These are phyloP conservation scores for Drosophila sordidula DNA, from an alignment of 2,888 invertebrate species.

Conservation along the genomic window DNA sequence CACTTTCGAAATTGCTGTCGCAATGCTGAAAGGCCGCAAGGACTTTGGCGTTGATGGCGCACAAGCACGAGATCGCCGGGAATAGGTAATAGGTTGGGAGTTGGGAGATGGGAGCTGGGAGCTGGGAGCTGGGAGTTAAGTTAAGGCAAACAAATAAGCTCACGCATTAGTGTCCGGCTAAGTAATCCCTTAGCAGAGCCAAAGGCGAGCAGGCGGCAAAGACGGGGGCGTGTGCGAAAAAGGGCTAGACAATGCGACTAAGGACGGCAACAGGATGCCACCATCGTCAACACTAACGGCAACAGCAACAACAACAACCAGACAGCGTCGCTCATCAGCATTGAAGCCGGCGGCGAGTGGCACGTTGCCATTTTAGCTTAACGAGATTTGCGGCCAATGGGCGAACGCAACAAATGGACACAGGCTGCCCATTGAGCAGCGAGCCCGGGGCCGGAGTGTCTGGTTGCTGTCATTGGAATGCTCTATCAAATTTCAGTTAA, in stretches of 20 bases:
- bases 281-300: slow-evolving; percentile 24
- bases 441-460: slow-evolving; percentile 25
- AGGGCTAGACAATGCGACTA: slow-evolving; percentile 55
- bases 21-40: slow-evolving; percentile 49
- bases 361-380: slow-evolving; percentile 80
- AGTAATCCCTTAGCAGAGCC: slow-evolving; percentile 73
- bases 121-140: slow-evolving; percentile 15
- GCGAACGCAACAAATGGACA: slow-evolving; percentile 56
- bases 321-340: slow-evolving; percentile 64
- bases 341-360: slow-evolving; percentile 58
- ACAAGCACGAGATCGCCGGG: slow-evolving; percentile 58
- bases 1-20: slow-evolving; percentile 49
- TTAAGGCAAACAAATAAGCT: slow-evolving; percentile 74
- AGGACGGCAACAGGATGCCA: slow-evolving; percentile 50
- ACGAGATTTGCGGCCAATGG: slow-evolving; percentile 77
- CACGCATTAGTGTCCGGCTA: slow-evolving; percentile 74
- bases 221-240: slow-evolving; percentile 61
- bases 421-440: slow-evolving; percentile 14
- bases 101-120: neutral
- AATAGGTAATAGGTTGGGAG: slow-evolving; percentile 22
- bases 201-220: slow-evolving; percentile 41
- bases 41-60: slow-evolving; percentile 49
- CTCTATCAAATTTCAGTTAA: slow-evolving; percentile 77
- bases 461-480: slow-evolving; percentile 65
- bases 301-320: slow-evolving; percentile 5